These are phyloP conservation scores for Platygyra sinensis DNA, from an alignment of 64 coral and sea anemone species.

Conservation along the genomic window DNA sequence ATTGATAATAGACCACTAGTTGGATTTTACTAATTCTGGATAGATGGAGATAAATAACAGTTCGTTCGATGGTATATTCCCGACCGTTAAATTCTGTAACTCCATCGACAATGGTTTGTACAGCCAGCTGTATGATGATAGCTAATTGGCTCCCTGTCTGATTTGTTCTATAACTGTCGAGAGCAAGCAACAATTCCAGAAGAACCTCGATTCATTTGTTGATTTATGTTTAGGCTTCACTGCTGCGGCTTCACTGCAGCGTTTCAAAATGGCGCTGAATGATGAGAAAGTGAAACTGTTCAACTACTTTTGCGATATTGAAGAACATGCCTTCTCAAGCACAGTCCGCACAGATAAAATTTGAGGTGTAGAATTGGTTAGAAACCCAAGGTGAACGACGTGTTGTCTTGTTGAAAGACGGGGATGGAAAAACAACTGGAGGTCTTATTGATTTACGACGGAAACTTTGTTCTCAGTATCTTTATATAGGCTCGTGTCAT, in stretches of 20 bases:
- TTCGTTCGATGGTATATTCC: no score
- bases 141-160: no score
- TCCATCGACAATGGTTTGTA: no score
- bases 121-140: no score
- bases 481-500: not conserved
- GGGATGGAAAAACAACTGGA: not conserved
- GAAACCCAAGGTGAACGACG: not conserved
- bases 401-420: not conserved
- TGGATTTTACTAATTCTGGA: no score
- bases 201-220: no score
- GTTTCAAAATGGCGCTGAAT: not conserved
- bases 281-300: not conserved
- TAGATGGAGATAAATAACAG: no score
- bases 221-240: not conserved
- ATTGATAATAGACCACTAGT: no score
- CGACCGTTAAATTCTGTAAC: no score
- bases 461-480: not conserved
- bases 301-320: not conserved
- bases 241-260: not conserved
- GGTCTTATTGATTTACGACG: not conserved
- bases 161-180: no score
- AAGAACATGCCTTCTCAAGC: not conserved
- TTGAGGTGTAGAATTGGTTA: not conserved
- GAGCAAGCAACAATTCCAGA: no score
- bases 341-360: not conserved